Conservation (phyloP, 2,113 vertebrate genomes). For the Tretioscincus oriximinensis region DNA sequence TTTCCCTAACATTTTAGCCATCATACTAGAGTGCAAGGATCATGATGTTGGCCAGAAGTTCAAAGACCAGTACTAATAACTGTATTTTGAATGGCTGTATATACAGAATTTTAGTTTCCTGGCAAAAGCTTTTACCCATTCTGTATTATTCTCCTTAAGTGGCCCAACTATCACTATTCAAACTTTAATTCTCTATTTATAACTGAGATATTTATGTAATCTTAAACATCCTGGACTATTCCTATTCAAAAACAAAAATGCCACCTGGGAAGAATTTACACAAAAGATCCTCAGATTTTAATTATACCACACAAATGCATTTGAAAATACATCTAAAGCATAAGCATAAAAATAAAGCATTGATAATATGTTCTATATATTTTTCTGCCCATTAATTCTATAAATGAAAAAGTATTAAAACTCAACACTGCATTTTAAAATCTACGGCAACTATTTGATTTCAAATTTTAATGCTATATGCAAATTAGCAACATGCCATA, state of each 20-base stretch:
- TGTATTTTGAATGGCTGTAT: slow-evolving; percentile 23
- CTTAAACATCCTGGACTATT: slow-evolving; percentile 64
- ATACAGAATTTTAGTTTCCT: slow-evolving; percentile 19
- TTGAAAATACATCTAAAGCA: slow-evolving; percentile 52
- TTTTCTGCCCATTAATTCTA: slow-evolving; percentile 16
- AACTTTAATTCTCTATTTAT: slow-evolving; percentile 57
- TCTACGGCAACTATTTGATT: slow-evolving; percentile 30
- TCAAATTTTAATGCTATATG: slow-evolving; percentile 46
- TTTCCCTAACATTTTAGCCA: neutral
- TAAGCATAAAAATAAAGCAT: slow-evolving; percentile 45
- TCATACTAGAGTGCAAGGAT: neutral
- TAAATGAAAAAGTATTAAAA: slow-evolving; percentile 17
- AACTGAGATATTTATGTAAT: slow-evolving; percentile 61
- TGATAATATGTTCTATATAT: slow-evolving; percentile 44
- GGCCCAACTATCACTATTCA: slow-evolving; percentile 40
- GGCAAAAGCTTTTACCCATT: neutral
- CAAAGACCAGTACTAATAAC: neutral
- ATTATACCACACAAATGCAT: slow-evolving; percentile 62
- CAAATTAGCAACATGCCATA: slow-evolving; percentile 38
- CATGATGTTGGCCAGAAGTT: neutral
- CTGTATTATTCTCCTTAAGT: slow-evolving; percentile 28
- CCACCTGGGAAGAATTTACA: slow-evolving; percentile 66
- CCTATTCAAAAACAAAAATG: slow-evolving; percentile 65
- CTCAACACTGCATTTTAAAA: slow-evolving; percentile 36
- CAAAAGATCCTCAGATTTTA: slow-evolving; percentile 65